Conservation (phyloP, 2,113 vertebrate species). For the Natator depressus region DNA sequence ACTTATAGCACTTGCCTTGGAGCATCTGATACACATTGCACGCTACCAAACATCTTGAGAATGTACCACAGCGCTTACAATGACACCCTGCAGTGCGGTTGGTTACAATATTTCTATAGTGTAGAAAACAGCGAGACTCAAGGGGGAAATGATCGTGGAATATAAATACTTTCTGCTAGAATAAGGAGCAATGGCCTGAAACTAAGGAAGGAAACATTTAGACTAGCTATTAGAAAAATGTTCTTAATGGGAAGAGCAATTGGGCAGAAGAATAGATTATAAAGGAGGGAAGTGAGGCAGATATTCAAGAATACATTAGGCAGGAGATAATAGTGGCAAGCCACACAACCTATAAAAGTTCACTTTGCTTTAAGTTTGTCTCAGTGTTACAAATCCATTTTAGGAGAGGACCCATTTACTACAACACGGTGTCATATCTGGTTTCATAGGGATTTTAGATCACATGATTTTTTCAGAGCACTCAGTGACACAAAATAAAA, state of each 20-base stretch:
- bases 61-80: not conserved
- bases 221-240: slow-evolving; percentile 69
- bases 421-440: not conserved
- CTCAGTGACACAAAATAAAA: not conserved
- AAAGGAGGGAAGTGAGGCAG: slow-evolving; percentile 40
- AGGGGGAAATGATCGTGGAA: slow-evolving; percentile 63
- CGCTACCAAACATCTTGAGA: slow-evolving; percentile 29
- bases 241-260: slow-evolving; percentile 61
- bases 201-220: slow-evolving; percentile 70
- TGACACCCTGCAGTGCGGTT: slow-evolving; percentile 48
- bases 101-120: slow-evolving; percentile 56
- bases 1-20: slow-evolving; percentile 40
- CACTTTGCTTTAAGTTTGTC: not conserved
- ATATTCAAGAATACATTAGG: slow-evolving; percentile 40
- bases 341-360: slow-evolving; percentile 10
- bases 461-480: not conserved
- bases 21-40: slow-evolving; percentile 60
- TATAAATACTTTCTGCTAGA: slow-evolving; percentile 71
- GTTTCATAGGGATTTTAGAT: not conserved
- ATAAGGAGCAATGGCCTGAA: slow-evolving; percentile 74
- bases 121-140: slow-evolving; percentile 57
- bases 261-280: slow-evolving; percentile 64
- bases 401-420: not conserved
- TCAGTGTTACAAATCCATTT: not conserved
- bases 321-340: slow-evolving; percentile 13